Percentiles rank a stretch among this genome's conserved stretches.
Conservation (phyloP, 1,140 invertebrate genomes). For the Euwallacea similis region DNA sequence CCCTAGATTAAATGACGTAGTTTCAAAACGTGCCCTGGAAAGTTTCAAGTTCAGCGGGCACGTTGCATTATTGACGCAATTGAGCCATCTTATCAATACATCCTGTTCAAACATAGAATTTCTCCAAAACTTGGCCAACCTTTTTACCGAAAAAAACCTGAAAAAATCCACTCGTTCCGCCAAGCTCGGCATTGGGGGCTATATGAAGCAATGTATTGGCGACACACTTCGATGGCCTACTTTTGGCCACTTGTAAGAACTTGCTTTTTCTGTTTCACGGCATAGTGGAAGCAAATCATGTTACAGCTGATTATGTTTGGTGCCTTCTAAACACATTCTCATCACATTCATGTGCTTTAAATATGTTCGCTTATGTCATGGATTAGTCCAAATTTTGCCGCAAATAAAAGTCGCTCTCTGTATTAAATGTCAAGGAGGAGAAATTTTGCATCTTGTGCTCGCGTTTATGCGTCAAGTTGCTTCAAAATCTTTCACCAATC, state of each 20-base stretch:
- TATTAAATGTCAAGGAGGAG: background rate
- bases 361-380: background rate
- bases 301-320: background rate
- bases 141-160: background rate
- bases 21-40: too few species aligned
- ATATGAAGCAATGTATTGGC: slow-evolving; percentile 5
- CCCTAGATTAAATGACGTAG: too few species aligned
- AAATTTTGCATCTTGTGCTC: too few species aligned
- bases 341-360: background rate
- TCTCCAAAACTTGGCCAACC: too few species aligned
- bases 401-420: background rate
- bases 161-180: slow-evolving; percentile 1
- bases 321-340: background rate
- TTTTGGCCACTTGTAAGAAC: slow-evolving; percentile 13
- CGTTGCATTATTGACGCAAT: too few species aligned
- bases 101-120: too few species aligned
- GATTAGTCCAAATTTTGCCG: background rate
- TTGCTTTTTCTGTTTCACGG: slow-evolving; percentile 13
- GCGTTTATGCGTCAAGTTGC: too few species aligned
- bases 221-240: slow-evolving; percentile 19
- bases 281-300: slow-evolving; percentile 1
- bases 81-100: too few species aligned
- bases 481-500: too few species aligned
- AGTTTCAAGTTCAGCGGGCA: too few species aligned
- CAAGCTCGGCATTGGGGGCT: background rate